Percentiles rank a stretch among this genome's conserved stretches.
Conservation (phyloP, 2,113 vertebrate genomes). For the Mirza zaza region DNA sequence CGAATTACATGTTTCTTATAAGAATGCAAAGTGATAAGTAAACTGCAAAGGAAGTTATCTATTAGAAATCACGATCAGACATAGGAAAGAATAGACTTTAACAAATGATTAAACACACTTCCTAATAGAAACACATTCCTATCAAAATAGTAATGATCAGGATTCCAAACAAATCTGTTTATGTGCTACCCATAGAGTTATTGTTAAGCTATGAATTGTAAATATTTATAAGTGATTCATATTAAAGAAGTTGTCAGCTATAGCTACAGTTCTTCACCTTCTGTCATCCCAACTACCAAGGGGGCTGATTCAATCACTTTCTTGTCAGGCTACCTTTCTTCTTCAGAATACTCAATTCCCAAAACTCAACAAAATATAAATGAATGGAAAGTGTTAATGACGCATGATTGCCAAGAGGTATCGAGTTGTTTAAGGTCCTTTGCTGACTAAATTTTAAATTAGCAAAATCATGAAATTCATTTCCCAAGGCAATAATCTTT, state of each 20-base stretch:
- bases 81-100: neutral
- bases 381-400: constrained; percentile 84
- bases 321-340: constrained; percentile 86
- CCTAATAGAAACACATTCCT: constrained; percentile 7
- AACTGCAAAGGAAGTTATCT: constrained; percentile 57
- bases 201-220: constrained; percentile 83
- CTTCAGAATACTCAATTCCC: constrained; percentile 82
- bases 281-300: constrained; percentile 83
- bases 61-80: constrained; percentile 61
- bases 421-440: constrained; percentile 83
- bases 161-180: constrained; percentile 80
- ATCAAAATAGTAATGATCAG: constrained; percentile 65
- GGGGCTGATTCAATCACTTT: constrained; percentile 83
- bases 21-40: constrained; percentile 11
- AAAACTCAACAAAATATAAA: constrained; percentile 88
- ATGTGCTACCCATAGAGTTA: constrained; percentile 75
- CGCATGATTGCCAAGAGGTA: constrained; percentile 82
- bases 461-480: constrained; percentile 84
- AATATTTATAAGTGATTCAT: constrained; percentile 87
- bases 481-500: constrained; percentile 80
- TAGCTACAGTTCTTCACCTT: constrained; percentile 82
- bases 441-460: constrained; percentile 85
- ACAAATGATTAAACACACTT: neutral
- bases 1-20: neutral
- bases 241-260: constrained; percentile 85